Evolutionary conservation across 2,113 vertebrate species (phyloP), one percentile per base, ranked within the genome.

Genomic region (Solenodon paradoxus): DNA sequence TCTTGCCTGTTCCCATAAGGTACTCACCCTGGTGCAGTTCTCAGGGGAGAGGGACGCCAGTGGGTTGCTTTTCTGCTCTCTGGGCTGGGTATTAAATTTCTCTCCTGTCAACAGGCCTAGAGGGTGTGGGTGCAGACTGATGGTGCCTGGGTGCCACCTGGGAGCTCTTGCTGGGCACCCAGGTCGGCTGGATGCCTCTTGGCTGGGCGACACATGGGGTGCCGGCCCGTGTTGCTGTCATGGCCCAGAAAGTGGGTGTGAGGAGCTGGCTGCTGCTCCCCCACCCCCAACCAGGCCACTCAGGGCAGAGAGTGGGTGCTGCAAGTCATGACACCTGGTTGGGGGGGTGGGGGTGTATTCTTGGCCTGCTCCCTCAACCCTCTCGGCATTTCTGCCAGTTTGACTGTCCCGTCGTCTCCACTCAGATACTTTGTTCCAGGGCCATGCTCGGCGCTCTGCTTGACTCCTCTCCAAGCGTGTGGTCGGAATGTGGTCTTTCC

Each of bases 391-490:
- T 26, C 66, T 71, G 80, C 20, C 28, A 49, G 1, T 16, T 15
- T 7, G 40, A 4, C 4, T 45, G 2, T 2, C 42, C 7, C 55
- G 30, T 30, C 22, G 9, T 45, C 74, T 51, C 9, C 8, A 49
- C 16, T 1, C 19, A n/a, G 57, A 55, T 1, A 0, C 3, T 8
- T 2, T 5, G 38, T n/a, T 20, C 42, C 51, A 16, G 51, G 51
- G 30, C 20, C 3, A 24, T 57, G n/a, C 68, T 38, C 24, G 4
- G 32, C 12, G 4, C 12, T 42, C 32, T 12, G 12, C 63, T 20
- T 12, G 8, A 3, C 0, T 0, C 30, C 12, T 1, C 24, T 51
- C 59, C 47, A 22, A 3, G 2, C 0, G 47, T n/a, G 1, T 7
- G 10, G 7, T 10, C 53, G 12, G 20, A 13, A 4, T 4, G n/a